Base-by-base conservation (phyloP, 30 jellyfish, hydroid and myxozoan species). In the Turritopsis dohrnii region DNA sequence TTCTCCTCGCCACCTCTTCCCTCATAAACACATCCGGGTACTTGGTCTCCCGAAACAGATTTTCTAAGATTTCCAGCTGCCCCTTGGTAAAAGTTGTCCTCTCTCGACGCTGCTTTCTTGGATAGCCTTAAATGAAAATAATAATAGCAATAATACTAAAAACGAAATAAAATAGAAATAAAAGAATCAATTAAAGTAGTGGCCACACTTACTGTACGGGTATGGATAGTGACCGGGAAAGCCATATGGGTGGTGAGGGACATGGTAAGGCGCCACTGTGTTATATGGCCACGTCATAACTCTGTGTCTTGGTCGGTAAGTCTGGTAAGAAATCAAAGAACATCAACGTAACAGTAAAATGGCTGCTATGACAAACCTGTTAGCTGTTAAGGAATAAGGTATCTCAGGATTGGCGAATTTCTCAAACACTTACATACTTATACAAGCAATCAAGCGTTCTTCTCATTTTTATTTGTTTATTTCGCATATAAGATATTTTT, bases 21-120 rank as follows among this genome's bases (percentile, higher is more conserved):
- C 99, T 75, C 99, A 94, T 94, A 86, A 94, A 94, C 19, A 94
- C 97, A 89, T 94, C 99, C 18, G 99, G 99, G 72, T 94, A 94
- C 20, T 89, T 96, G 30, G 99, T 94, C 74, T 90, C 95, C 16
- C 96, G 83, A 72, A 94, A 94, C 52, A 94, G 88, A 19, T 94
- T 96, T 86, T 94, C 99, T 79, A 94, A 71, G 18, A 94, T 86
- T 88, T 94, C 99, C 74, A 94, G 80, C 74, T 94, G 99, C 18
- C 96, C 83, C 84, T 90, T 89, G 8, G 99, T 94, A 80, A 94
- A 94, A 23, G 99, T 94, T 22, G 99, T 94, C 28, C 99, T 41
- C 72, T 94, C 99, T 28, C 99, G 80, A 21, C 99, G 74, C 84
- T 94, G 99, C 72, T 94, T 94, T 80, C 99, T 86, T 66, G 97